These are phyloP conservation scores for Amyelois transitella DNA, from an alignment of 1,140 invertebrate species.

Conservation along the genomic window DNA sequence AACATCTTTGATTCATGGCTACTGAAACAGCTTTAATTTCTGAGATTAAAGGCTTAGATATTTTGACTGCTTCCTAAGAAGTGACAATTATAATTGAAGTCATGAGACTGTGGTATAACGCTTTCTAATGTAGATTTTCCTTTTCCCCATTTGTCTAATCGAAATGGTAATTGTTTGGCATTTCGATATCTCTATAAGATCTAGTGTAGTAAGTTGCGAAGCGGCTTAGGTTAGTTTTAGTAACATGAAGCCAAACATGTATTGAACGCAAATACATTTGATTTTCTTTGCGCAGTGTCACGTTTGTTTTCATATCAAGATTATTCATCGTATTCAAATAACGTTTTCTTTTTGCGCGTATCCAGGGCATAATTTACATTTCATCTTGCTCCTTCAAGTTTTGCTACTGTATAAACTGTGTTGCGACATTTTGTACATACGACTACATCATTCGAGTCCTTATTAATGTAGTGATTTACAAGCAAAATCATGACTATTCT, in stretches of 20 bases:
- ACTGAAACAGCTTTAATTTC: no score
- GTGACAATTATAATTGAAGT: no score
- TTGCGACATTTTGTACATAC: not conserved
- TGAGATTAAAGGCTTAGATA: no score
- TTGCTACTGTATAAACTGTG: not conserved
- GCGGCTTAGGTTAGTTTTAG: no score
- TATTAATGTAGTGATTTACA: not conserved
- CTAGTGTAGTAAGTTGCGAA: no score
- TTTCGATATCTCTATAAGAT: no score
- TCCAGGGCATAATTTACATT: not conserved
- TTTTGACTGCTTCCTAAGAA: no score
- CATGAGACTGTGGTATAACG: no score
- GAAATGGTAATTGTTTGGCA: no score
- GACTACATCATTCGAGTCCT: not conserved
- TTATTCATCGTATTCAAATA: not conserved
- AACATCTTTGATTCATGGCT: not conserved
- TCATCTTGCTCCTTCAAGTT: not conserved
- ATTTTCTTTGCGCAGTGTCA: not conserved
- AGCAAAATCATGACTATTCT: not conserved
- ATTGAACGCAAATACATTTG: not conserved
- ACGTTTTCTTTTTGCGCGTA: not conserved
- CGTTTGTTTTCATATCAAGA: not conserved
- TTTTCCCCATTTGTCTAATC: no score
- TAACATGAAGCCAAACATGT: no score
- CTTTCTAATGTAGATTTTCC: no score